These are phyloP conservation scores for Apeltes quadracus DNA, from an alignment of 2,113 vertebrate species.

Conservation along the genomic window DNA sequence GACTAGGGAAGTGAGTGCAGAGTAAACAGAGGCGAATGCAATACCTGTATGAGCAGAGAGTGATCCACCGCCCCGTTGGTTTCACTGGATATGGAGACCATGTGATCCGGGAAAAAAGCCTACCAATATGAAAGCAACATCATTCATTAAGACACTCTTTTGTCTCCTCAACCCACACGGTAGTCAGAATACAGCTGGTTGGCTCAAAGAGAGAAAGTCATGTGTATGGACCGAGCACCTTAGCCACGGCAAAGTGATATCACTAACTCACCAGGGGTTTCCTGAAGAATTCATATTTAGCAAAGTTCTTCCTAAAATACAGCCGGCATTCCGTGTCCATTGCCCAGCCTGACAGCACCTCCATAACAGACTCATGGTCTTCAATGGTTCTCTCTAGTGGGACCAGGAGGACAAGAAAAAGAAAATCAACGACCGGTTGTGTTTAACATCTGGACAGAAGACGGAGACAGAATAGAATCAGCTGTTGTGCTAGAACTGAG, in stretches of 20 bases:
- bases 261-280: slow-evolving; percentile 89
- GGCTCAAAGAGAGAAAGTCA: slow-evolving; percentile 4
- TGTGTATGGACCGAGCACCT: background rate
- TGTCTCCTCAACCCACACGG: background rate
- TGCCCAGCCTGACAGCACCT: slow-evolving; percentile 90
- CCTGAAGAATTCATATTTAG: slow-evolving; percentile 99
- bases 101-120: slow-evolving; percentile 97
- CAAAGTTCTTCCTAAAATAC: slow-evolving; percentile 97
- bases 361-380: slow-evolving; percentile 93
- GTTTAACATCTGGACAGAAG: background rate
- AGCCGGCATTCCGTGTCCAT: slow-evolving; percentile 90
- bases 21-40: slow-evolving; percentile 14
- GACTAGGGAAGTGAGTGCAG: slow-evolving; percentile 8
- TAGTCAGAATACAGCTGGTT: background rate
- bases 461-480: background rate
- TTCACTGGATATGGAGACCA: slow-evolving; percentile 92
- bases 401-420: slow-evolving; percentile 26
- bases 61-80: slow-evolving; percentile 85
- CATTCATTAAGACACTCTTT: slow-evolving; percentile 12
- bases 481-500: background rate
- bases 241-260: background rate
- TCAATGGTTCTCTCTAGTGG: slow-evolving; percentile 92
- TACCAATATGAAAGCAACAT: slow-evolving; percentile 66
- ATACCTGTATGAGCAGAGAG: slow-evolving; percentile 91
- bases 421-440: slow-evolving; percentile 4